Conservation (phyloP, 2,113 vertebrate genomes). For the Lasiurus cinereus region DNA sequence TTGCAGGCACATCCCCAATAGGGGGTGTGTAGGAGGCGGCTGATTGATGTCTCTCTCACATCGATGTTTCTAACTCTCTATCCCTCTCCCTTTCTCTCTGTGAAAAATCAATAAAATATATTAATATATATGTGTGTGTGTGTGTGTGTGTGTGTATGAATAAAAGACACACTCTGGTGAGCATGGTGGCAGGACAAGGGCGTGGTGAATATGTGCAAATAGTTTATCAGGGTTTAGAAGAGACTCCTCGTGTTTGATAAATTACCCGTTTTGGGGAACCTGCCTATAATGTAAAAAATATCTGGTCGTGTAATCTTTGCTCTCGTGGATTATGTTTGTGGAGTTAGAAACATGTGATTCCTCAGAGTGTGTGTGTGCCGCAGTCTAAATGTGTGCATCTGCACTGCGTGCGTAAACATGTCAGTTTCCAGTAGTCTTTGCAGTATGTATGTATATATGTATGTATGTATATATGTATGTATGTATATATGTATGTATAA, state of each 20-base stretch:
- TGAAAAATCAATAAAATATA: too few relatives aligned
- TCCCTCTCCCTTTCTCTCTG: too few relatives aligned
- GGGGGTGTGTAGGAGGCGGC: too few relatives aligned
- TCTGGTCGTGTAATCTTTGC: background rate
- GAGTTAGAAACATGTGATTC: background rate
- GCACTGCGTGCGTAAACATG: too few relatives aligned
- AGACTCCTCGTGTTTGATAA: background rate
- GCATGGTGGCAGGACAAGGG: background rate
- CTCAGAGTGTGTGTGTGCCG: background rate
- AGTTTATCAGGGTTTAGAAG: background rate
- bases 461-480: too few relatives aligned
- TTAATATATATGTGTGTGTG: too few relatives aligned
- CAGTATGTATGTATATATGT: too few relatives aligned
- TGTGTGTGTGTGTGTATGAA: too few relatives aligned
- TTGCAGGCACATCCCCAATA: too few relatives aligned
- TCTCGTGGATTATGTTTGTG: background rate
- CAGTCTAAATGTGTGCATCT: background rate
- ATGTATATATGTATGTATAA: too few relatives aligned
- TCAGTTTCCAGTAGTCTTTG: background rate
- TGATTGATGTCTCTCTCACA: too few relatives aligned
- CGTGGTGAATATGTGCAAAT: conserved; percentile 12
- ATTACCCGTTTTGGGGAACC: background rate
- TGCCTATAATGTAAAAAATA: background rate
- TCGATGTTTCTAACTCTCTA: too few relatives aligned
- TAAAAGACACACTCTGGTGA: background rate